Percentiles rank a stretch among this genome's conserved stretches.
These are phyloP conservation scores for Pseudorhiza aurosa DNA, from an alignment of 30 jellyfish, hydroid and myxozoan species.

Conservation along the genomic window DNA sequence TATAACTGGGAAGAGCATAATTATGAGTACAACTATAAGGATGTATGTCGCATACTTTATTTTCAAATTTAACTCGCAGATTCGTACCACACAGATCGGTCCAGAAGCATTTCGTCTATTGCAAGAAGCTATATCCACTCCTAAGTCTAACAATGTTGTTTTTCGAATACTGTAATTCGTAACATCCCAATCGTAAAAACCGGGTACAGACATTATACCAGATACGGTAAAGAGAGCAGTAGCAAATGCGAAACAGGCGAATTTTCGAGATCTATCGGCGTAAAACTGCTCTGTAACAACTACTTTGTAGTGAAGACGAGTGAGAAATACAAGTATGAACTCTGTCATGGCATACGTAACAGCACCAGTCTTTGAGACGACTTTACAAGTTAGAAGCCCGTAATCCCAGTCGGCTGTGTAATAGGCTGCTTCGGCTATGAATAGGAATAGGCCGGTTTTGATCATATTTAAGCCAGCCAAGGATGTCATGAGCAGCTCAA, in stretches of 20 bases:
- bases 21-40: neutral
- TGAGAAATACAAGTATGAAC: slow-evolving; percentile 20
- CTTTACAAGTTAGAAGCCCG: slow-evolving; percentile 12
- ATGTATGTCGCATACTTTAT: neutral
- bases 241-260: neutral
- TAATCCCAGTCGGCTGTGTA: slow-evolving; percentile 25
- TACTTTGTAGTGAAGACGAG: slow-evolving; percentile 9
- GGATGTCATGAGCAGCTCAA: slow-evolving; percentile 18
- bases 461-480: slow-evolving; percentile 35
- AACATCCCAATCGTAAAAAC: slow-evolving; percentile 62
- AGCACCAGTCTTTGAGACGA: slow-evolving; percentile 50
- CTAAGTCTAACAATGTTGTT: neutral
- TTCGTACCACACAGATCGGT: neutral
- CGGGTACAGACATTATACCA: slow-evolving; percentile 17
- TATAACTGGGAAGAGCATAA: slow-evolving; percentile 28
- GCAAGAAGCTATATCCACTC: neutral
- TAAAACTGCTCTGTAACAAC: slow-evolving; percentile 3
- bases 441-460: slow-evolving; percentile 12
- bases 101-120: neutral
- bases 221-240: neutral
- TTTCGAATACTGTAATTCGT: neutral
- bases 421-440: slow-evolving; percentile 44
- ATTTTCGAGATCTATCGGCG: slow-evolving; percentile 1
- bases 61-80: slow-evolving; percentile 3
- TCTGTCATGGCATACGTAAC: slow-evolving; percentile 38